A percentile compares a stretch with the other conserved stretches of the same genome.
Evolutionary conservation across 2,113 vertebrate genomes (phyloP).

Genomic region (Gorilla gorilla): DNA sequence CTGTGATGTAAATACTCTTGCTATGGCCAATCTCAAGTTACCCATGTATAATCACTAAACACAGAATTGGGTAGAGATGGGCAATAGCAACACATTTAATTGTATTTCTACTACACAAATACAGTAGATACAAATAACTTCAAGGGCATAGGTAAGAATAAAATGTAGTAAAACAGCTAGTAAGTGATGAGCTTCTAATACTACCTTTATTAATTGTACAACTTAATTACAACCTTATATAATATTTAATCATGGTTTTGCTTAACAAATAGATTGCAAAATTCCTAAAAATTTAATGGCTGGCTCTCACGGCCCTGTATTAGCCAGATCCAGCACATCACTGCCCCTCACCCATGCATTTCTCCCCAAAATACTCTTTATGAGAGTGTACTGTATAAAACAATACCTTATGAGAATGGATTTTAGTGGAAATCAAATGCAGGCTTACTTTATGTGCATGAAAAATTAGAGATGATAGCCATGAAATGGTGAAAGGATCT

Average conservation of each 20-base stretch:
- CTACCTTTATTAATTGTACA: neutral
- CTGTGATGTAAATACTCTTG: no score
- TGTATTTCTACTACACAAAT: no score
- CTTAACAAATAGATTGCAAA: neutral
- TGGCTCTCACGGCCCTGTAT: neutral
- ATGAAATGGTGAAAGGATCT: neutral
- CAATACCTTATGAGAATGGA: neutral
- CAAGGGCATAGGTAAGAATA: neutral
- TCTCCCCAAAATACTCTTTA: neutral
- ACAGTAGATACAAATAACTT: neutral
- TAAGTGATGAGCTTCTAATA: neutral
- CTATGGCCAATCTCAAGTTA: no score
- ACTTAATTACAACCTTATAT: neutral
- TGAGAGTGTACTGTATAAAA: neutral
- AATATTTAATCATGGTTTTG: neutral
- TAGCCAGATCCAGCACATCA: neutral
- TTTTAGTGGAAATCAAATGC: neutral
- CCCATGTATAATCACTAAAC: no score
- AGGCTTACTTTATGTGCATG: neutral
- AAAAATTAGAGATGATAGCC: neutral
- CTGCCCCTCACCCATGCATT: neutral
- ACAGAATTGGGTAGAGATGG: no score
- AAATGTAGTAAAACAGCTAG: neutral
- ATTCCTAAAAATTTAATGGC: neutral
- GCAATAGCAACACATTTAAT: no score